phyloP scores from a whole-genome alignment of 2,888 invertebrate species.

The Philereme vetulata region DNA sequence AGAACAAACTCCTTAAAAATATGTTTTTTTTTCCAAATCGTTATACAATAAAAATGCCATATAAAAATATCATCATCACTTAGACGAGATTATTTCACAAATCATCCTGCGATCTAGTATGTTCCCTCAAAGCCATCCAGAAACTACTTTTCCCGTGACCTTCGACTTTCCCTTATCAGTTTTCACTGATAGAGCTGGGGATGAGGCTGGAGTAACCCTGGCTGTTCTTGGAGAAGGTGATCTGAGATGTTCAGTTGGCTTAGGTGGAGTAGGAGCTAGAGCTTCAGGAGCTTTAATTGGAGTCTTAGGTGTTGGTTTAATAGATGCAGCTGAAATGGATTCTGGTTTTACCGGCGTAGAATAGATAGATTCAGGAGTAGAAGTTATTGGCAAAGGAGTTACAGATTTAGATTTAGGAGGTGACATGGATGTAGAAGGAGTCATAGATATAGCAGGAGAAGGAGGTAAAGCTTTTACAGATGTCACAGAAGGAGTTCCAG shows the following conservation, averaged over 20 bases:
- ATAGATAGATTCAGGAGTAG: neutral
- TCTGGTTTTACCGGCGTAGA: slow-evolving; percentile 2
- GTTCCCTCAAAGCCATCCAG: slow-evolving; percentile 87
- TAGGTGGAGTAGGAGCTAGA: slow-evolving; percentile 13
- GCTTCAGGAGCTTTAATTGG: slow-evolving; percentile 1
- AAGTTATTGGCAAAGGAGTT: neutral
- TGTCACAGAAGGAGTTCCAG: slow-evolving; percentile 29
- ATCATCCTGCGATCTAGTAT: neutral
- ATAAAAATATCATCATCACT: too few relatives aligned
- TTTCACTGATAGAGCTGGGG: slow-evolving; percentile 63
- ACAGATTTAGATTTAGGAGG: neutral
- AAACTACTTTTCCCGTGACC: slow-evolving; percentile 88
- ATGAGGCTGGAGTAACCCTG: slow-evolving; percentile 67
- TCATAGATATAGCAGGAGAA: slow-evolving; percentile 2
- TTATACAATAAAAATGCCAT: too few relatives aligned
- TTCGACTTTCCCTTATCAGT: slow-evolving; percentile 87
- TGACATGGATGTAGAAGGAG: slow-evolving; percentile 1
- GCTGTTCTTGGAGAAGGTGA: slow-evolving; percentile 50
- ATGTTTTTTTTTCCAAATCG: too few relatives aligned
- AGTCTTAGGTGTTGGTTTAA: slow-evolving; percentile 9
- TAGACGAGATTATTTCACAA: too few relatives aligned
- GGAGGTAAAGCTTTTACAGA: neutral
- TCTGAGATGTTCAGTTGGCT: slow-evolving; percentile 20
- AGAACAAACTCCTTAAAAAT: too few relatives aligned
- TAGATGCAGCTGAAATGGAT: neutral